Evolutionary conservation across 2,888 invertebrate genomes (phyloP).

Genomic region (Thereva nobilitata): DNA sequence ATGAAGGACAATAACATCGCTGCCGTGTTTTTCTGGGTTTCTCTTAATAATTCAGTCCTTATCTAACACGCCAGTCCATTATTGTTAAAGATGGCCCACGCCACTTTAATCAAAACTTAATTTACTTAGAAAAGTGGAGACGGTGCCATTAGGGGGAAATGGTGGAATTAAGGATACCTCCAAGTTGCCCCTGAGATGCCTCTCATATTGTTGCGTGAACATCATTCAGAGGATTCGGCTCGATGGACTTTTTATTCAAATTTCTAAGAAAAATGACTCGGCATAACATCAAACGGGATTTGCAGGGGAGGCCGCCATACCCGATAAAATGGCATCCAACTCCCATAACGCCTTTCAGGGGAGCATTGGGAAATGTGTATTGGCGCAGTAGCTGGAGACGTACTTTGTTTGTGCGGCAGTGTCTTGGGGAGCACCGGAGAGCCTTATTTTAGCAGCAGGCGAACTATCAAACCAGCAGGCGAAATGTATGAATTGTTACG

Average conservation of each 20-base stretch:
- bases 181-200: conserved; percentile 24
- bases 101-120: conserved; percentile 36
- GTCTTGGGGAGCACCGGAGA: too few relatives aligned
- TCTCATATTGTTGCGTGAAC: conserved; percentile 40
- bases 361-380: too few relatives aligned
- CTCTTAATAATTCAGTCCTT: conserved; percentile 17
- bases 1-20: conserved; percentile 6
- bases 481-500: conserved; percentile 25
- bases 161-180: conserved; percentile 31
- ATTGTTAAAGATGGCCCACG: conserved; percentile 1
- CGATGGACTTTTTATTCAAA: conserved; percentile 41
- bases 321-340: too few relatives aligned
- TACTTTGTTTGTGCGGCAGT: too few relatives aligned
- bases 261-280: conserved; percentile 40
- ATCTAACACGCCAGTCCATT: conserved; percentile 5
- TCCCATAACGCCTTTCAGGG: too few relatives aligned
- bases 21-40: neutral
- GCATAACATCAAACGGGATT: conserved; percentile 39
- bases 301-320: conserved; percentile 4
- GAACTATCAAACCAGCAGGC: conserved; percentile 18
- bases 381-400: too few relatives aligned
- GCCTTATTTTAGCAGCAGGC: neutral
- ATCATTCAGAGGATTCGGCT: conserved; percentile 38
- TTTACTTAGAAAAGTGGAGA: conserved; percentile 22
- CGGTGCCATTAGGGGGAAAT: conserved; percentile 20